Conservation (phyloP, 2,797 vertebrate genomes). For the Lutjanus argentimaculatus region DNA sequence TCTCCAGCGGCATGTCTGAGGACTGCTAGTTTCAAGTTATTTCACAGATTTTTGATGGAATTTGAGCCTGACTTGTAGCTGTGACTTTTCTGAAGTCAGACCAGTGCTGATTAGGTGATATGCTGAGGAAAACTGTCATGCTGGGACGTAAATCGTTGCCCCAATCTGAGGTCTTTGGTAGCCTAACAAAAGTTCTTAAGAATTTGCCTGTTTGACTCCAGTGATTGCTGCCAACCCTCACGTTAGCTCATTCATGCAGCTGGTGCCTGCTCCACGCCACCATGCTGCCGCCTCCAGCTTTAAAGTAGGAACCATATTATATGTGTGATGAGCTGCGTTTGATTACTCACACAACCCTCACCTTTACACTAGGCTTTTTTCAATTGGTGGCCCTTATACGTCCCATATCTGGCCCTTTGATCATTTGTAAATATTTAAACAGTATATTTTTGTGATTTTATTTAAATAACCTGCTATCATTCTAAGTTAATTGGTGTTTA, state of each 20-base stretch:
- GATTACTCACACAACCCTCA: background rate
- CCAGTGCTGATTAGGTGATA: constrained; percentile 6
- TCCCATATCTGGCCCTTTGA: too few species aligned
- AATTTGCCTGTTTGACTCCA: background rate
- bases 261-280: background rate
- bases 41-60: constrained; percentile 8
- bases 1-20: background rate
- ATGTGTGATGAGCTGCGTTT: background rate
- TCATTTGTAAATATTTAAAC: too few species aligned
- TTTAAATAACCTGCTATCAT: too few species aligned
- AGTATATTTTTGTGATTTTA: too few species aligned
- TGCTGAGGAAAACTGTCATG: background rate
- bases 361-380: background rate
- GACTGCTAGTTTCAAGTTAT: background rate
- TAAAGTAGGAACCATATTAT: background rate
- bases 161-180: background rate
- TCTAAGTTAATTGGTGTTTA: too few species aligned
- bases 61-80: background rate
- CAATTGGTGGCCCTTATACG: too few species aligned
- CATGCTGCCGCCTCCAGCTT: background rate
- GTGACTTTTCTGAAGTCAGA: background rate
- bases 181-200: constrained; percentile 1
- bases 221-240: background rate
- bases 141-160: background rate
- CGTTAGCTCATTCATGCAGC: too few species aligned